Evolutionary conservation across 64 coral and sea anemone genomes (phyloP).

Genomic region (Orbicella faveolata): DNA sequence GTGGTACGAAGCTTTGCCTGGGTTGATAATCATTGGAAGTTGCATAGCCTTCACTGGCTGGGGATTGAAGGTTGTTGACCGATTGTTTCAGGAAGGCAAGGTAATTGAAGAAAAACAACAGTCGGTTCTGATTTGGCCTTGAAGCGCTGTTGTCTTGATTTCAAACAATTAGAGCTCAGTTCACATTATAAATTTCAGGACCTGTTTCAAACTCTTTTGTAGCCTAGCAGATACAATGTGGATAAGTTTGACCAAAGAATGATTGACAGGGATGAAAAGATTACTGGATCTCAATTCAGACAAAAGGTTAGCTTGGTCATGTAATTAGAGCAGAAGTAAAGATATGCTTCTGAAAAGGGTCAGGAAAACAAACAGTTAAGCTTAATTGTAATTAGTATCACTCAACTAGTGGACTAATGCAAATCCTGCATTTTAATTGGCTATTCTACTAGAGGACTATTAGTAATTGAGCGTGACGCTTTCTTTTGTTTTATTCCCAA

Average conservation of each 20-base stretch:
- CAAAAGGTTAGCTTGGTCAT: constrained; percentile 58
- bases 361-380: neutral
- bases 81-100: constrained; percentile 70
- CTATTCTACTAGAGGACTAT: too few relatives aligned
- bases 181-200: neutral
- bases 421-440: too few relatives aligned
- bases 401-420: too few relatives aligned
- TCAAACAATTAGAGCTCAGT: neutral
- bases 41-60: constrained; percentile 64
- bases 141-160: neutral
- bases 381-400: too few relatives aligned
- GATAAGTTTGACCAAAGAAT: constrained; percentile 63
- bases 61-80: constrained; percentile 68
- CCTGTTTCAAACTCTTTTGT: neutral
- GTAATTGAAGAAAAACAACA: constrained; percentile 9
- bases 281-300: constrained; percentile 63
- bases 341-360: neutral
- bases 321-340: neutral
- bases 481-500: too few relatives aligned
- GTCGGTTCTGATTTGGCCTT: too few relatives aligned
- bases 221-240: constrained; percentile 70
- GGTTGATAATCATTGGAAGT: constrained; percentile 67
- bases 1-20: constrained; percentile 81
- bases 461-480: too few relatives aligned
- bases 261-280: constrained; percentile 60